phyloP scores from a whole-genome alignment of 2,113 vertebrate genomes.

The Craseonycteris thonglongyai region DNA sequence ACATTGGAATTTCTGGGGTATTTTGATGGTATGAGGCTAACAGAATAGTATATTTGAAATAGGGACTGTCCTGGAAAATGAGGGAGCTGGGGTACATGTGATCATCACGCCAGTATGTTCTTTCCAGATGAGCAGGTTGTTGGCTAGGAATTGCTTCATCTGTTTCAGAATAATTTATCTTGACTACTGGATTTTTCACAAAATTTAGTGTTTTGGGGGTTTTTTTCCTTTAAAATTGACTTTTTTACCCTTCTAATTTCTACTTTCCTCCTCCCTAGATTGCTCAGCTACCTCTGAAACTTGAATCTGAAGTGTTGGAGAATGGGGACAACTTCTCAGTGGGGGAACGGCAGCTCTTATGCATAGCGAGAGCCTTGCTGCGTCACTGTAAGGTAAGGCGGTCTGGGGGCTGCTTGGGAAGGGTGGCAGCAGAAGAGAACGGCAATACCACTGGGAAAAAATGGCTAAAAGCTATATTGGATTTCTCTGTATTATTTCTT shows the following conservation, averaged over 20 bases:
- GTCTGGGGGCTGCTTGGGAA: fast-evolving
- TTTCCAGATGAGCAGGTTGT: background rate
- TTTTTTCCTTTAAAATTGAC: background rate
- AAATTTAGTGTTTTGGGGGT: background rate
- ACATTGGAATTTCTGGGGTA: background rate
- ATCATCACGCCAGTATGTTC: background rate
- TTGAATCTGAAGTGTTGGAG: constrained; percentile 93
- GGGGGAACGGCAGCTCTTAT: constrained; percentile 92
- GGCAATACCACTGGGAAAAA: too few relatives aligned
- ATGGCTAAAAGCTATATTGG: too few relatives aligned
- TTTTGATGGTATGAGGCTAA: background rate
- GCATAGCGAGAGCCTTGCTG: constrained; percentile 89
- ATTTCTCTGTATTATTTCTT: too few relatives aligned
- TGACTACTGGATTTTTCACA: background rate
- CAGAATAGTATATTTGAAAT: background rate
- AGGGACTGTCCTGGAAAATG: background rate
- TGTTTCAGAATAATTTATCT: background rate
- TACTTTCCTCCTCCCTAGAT: constrained; percentile 75
- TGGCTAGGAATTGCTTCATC: background rate
- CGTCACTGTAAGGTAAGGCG: constrained; percentile 89
- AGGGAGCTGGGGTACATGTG: background rate
- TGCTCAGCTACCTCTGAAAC: constrained; percentile 90
- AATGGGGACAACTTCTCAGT: constrained; percentile 96
- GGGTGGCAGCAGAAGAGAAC: fast-evolving
- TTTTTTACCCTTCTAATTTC: background rate